Percentiles rank a stretch among this genome's conserved stretches.
Conservation (phyloP, 2,113 vertebrate genomes). For the Elephas maximus region DNA sequence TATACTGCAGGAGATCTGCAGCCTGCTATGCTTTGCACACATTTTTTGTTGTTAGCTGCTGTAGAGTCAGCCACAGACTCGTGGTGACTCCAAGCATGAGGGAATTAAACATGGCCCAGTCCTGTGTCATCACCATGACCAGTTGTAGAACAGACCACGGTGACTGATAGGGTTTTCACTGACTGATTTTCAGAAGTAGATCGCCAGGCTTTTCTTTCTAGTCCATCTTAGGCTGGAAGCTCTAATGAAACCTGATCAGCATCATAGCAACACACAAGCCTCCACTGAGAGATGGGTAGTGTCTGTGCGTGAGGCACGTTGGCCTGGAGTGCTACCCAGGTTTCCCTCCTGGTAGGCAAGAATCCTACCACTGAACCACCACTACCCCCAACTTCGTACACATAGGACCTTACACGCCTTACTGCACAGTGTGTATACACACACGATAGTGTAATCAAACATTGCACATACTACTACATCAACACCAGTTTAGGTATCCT, state of each 20-base stretch:
- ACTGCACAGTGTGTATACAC: not conserved
- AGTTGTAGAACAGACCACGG: not conserved
- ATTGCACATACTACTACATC: not conserved
- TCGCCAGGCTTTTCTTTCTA: not conserved
- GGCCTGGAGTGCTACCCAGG: not conserved
- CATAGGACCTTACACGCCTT: not conserved
- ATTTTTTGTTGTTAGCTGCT: not conserved
- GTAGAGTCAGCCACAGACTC: not conserved
- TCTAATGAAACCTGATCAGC: not conserved
- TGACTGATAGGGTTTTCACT: not conserved
- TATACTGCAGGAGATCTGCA: not conserved
- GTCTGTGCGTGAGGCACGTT: not conserved
- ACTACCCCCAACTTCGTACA: not conserved
- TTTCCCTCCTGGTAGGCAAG: not conserved
- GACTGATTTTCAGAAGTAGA: not conserved
- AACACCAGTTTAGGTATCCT: not conserved
- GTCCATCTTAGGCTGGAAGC: not conserved
- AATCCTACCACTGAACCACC: not conserved
- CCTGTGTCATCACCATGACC: not conserved
- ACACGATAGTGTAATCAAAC: not conserved
- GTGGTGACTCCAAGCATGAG: not conserved
- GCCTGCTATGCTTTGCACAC: not conserved
- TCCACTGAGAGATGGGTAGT: not conserved
- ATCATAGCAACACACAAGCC: not conserved
- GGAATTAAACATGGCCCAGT: not conserved